Percentiles rank a stretch among this genome's conserved stretches.
Conservation (phyloP, 2,797 vertebrate genomes). For the Chaetophractus vellerosus region DNA sequence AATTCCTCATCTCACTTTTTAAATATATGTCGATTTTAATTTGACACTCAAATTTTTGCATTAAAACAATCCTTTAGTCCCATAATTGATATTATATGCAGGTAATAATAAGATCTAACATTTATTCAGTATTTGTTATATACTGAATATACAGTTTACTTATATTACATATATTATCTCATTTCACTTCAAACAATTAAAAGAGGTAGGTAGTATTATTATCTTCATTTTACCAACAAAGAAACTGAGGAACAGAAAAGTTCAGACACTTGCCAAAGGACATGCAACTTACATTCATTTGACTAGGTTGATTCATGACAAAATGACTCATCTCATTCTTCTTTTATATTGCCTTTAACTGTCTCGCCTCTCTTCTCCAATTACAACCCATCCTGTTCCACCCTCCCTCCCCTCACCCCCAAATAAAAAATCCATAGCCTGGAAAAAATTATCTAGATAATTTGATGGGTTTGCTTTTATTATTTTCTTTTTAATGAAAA, state of each 20-base stretch:
- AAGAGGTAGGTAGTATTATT: background rate
- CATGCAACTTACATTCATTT: slow-evolving; percentile 3
- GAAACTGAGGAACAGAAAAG: background rate
- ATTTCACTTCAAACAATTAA: background rate
- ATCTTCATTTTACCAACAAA: background rate
- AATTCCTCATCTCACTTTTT: background rate
- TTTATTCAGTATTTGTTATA: background rate
- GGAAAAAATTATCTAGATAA: background rate
- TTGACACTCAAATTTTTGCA: background rate
- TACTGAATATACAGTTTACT: background rate
- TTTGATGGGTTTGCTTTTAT: background rate
- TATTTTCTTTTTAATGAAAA: slow-evolving; percentile 7
- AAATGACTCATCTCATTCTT: background rate
- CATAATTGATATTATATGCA: background rate
- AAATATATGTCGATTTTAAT: background rate
- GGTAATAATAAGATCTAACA: background rate
- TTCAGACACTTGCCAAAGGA: background rate
- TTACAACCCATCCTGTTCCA: background rate
- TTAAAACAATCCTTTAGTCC: background rate
- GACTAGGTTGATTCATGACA: background rate
- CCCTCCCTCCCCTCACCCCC: background rate
- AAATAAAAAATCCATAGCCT: background rate
- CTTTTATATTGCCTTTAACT: background rate
- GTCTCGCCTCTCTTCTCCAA: background rate
- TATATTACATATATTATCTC: background rate